A percentile compares a stretch with the other conserved stretches of the same genome.
phyloP scores from a whole-genome alignment of 2,888 invertebrate species.

The Tenodera sinensis region DNA sequence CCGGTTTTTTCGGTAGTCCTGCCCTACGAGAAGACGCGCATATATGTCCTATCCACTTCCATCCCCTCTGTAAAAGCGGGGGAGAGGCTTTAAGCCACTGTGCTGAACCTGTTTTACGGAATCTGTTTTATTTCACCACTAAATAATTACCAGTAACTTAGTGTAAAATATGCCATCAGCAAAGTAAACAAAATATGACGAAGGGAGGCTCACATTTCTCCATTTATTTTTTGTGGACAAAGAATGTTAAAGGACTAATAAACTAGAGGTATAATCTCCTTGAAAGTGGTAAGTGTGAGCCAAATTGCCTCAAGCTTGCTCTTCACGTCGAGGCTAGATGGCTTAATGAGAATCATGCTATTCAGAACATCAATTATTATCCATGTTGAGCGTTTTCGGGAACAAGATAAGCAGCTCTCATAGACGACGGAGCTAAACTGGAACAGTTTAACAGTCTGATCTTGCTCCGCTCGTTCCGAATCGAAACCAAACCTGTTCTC shows the following conservation, averaged over 20 bases:
- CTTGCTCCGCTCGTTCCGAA: background rate
- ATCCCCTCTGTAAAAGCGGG: no score
- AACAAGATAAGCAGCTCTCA: background rate
- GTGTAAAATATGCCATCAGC: background rate
- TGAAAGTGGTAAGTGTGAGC: background rate
- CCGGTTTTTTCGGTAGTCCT: no score
- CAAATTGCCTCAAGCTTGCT: background rate
- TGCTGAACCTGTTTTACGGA: no score
- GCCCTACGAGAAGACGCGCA: no score
- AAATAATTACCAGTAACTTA: no score
- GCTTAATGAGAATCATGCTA: background rate
- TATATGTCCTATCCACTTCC: no score
- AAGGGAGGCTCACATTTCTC: background rate
- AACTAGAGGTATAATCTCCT: background rate
- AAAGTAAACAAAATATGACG: background rate
- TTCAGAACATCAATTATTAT: background rate
- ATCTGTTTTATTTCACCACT: no score
- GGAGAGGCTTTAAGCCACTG: no score
- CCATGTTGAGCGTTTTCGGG: background rate
- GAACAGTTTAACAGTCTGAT: background rate
- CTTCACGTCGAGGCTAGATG: background rate
- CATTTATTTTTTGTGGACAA: background rate
- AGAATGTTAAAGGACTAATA: background rate
- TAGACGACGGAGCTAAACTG: background rate
- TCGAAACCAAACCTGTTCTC: background rate